phyloP scores from a whole-genome alignment of 2,113 vertebrate genomes.

The Microtus montanus region DNA sequence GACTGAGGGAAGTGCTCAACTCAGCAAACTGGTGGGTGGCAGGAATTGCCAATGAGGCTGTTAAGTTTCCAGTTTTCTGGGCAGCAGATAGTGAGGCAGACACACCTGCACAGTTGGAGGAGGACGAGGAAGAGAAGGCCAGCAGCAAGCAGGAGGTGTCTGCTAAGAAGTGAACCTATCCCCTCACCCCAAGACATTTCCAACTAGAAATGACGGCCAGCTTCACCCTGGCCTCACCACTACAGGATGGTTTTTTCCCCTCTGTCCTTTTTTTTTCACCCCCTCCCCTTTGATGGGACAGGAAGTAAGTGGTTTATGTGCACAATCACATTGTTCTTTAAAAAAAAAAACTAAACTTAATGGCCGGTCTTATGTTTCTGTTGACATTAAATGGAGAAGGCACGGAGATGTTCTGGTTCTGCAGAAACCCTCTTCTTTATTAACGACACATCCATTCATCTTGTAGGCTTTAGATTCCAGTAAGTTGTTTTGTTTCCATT shows the following conservation, averaged over 20 bases:
- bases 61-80: background rate
- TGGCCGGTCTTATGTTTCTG: background rate
- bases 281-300: background rate
- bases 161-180: background rate
- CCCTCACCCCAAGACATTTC: background rate
- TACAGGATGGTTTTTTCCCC: background rate
- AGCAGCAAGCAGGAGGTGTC: background rate
- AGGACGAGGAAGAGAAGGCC: background rate
- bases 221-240: background rate
- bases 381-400: background rate
- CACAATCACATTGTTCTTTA: background rate
- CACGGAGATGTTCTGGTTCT: background rate
- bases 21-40: background rate
- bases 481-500: background rate
- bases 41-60: background rate
- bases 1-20: background rate
- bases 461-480: background rate
- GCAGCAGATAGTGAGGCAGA: background rate
- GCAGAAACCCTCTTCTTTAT: background rate
- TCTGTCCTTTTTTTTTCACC: background rate
- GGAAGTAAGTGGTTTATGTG: background rate
- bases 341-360: background rate
- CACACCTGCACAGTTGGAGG: background rate
- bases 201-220: background rate
- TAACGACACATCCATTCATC: background rate